Evolutionary conservation across 1,140 invertebrate species (phyloP), one percentile per base, ranked within the genome.

Genomic region (Drosophila persimilis): DNA sequence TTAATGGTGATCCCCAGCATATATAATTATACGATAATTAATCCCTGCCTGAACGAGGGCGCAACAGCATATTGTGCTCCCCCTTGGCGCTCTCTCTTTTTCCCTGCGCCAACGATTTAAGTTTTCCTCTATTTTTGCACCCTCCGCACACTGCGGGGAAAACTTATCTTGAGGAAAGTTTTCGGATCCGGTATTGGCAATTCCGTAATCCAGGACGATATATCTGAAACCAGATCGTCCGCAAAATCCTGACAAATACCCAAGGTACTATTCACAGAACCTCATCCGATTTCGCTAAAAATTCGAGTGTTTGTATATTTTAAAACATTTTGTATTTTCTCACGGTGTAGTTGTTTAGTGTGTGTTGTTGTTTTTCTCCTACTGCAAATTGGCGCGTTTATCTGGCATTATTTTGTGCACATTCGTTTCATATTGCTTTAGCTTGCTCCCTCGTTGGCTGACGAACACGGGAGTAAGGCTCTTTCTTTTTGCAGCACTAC

Each of bases 361-460:
- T 35, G 31, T 39, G 35, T 5, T 39, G 11, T 11, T 11, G 11
- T 3, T 24, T 46, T 61, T 47, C 45, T 75, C 1, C 45, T 58
- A 51, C 26, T 73, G 77, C 29, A 76, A 80, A 77, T 80, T 65
- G 63, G 73, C 64, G 73, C 77, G 63, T 81, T 81, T 81, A 81
- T 81, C 77, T 73, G 73, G 64, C 70, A 63, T 62, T 73, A 77
- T 77, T 81, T 65, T 53, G 79, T 51, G 73, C 77, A 77, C 79
- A 81, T 80, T 81, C 73, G 79, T 69, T 70, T 80, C 73, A 52
- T 73, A 80, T 80, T 77, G 73, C 79, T 80, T 77, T 69, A 39
- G 53, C 22, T 13, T 35, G 15, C 44, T 31, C 35, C 8, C 35
- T 39, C 11, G 11, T 13, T 39, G 35, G 11, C 35, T 4, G 35